phyloP scores from a whole-genome alignment of 2,113 vertebrate genomes.

The Hemichromis elongatus region DNA sequence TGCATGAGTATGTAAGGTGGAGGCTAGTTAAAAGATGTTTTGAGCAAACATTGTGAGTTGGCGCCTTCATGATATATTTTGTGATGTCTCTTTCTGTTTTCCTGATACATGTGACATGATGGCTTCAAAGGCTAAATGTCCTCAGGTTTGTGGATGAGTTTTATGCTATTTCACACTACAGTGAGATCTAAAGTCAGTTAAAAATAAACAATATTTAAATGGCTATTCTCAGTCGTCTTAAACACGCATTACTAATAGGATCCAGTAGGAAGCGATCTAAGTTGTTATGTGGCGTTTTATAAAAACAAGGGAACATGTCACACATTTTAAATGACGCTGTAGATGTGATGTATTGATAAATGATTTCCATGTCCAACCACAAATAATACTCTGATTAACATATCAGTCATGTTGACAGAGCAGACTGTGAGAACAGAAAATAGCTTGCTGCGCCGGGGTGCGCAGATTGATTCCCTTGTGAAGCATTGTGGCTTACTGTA shows the following conservation, averaged over 20 bases:
- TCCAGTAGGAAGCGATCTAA: background rate
- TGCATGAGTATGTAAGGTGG: background rate
- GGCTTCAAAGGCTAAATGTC: background rate
- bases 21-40: background rate
- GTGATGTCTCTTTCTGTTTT: background rate
- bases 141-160: background rate
- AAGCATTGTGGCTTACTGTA: conserved; percentile 6
- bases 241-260: conserved; percentile 13
- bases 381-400: conserved; percentile 52
- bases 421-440: conserved; percentile 27
- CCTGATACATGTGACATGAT: background rate
- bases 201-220: conserved; percentile 26
- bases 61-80: background rate
- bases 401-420: conserved; percentile 47
- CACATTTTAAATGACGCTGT: conserved; percentile 4
- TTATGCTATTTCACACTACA: background rate
- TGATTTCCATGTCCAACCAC: conserved; percentile 27
- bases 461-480: conserved; percentile 29
- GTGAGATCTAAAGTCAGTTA: background rate
- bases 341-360: conserved; percentile 21
- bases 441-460: conserved; percentile 29
- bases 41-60: background rate
- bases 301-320: conserved; percentile 3
- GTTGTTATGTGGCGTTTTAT: conserved; percentile 8
- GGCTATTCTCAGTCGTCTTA: conserved; percentile 12